Evolutionary conservation across 2,797 vertebrate genomes (phyloP), one percentile per base, ranked within the genome.

Genomic region (Crenuchus spilurus): DNA sequence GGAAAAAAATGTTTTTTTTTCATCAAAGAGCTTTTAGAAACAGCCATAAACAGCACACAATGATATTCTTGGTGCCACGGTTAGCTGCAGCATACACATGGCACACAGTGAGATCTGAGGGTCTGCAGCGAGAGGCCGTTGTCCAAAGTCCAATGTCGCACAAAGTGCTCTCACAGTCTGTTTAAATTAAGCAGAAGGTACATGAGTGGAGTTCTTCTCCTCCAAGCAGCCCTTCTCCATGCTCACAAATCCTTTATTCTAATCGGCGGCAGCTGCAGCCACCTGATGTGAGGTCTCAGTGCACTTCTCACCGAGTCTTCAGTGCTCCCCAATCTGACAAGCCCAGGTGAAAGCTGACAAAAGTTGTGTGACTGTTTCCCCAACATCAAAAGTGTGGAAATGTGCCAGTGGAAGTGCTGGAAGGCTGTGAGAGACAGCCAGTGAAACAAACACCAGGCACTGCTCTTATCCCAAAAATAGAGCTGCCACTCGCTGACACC

Each of bases 391-490:
- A 80, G 71, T 73, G 71, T 48, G 42, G 74, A 75, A 79, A 57
- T 72, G 66, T 69, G 74, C 78, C 70, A 73, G 70, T 77, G 78
- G 72, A 76, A 78, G 71, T 73, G 58, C 62, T 72, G 78, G 74
- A 76, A 77, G 80, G 46, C 72, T 73, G 65, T 77, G 76, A 70
- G 65, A 81, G 72, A 79, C 74, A 81, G 75, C 52, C 52, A 76
- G 61, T 54, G 74, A 79, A 78, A 80, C 82, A 82, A 81, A 83
- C 76, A 82, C 72, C 42, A 60, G 79, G 75, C 71, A 70, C 62
- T 16, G 61, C 78, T 67, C 74, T 78, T 76, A 75, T 69, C 81
- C 76, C 71, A 71, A 72, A 82, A 79, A 74, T 83, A 82, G 80
- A 70, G 72, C 78, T 76, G 65, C 77, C 58, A 76, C 71, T 81